Conservation (phyloP, 2,113 vertebrate species). For the Catharus fuscescens region DNA sequence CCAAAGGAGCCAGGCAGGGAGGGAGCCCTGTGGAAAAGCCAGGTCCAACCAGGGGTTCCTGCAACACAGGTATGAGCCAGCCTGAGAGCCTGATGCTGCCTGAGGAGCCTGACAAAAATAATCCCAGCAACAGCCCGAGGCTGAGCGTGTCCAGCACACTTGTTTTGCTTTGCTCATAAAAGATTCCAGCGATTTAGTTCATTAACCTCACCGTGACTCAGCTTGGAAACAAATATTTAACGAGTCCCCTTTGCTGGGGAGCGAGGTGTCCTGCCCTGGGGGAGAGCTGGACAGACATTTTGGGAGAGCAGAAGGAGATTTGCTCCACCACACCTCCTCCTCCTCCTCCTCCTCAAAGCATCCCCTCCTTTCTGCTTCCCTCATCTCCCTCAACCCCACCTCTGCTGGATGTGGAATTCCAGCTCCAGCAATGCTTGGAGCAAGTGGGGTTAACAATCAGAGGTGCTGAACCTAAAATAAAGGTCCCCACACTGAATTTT, state of each 20-base stretch:
- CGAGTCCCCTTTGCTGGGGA: accelerated
- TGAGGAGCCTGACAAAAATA: neutral
- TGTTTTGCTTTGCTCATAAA: neutral
- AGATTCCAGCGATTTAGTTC: neutral
- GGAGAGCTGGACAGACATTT: neutral
- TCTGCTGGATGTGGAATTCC: neutral
- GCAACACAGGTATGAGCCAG: neutral
- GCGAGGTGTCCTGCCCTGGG: neutral
- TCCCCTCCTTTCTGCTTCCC: neutral
- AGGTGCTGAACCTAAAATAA: neutral
- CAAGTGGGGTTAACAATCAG: neutral
- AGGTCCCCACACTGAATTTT: neutral
- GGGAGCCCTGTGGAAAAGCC: neutral
- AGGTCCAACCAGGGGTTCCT: neutral
- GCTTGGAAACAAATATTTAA: slow-evolving; percentile 6
- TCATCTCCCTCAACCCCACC: neutral
- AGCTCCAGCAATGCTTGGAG: accelerated
- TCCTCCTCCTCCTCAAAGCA: neutral
- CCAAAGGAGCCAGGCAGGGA: neutral
- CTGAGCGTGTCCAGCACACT: neutral
- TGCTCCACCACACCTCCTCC: neutral
- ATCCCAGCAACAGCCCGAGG: neutral
- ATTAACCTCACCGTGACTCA: slow-evolving; percentile 27
- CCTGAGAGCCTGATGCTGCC: neutral
- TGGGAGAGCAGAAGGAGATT: neutral